Conservation (phyloP, 2,113 vertebrate genomes). For the Pseudopodoces humilis region DNA sequence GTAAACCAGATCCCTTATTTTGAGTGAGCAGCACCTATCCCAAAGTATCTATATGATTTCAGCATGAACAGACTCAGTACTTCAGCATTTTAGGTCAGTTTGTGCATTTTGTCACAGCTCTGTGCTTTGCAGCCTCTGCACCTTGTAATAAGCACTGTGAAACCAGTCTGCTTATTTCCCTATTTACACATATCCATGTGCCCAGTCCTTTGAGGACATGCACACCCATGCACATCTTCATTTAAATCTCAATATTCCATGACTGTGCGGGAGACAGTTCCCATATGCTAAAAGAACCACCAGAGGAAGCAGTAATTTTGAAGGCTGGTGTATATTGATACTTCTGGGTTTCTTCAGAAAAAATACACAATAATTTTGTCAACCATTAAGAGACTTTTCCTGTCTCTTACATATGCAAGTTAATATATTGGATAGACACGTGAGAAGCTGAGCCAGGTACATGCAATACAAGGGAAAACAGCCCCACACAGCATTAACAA, state of each 20-base stretch:
- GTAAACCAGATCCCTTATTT: not conserved
- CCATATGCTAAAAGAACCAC: not conserved
- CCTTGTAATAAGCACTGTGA: not conserved
- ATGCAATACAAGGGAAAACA: not conserved
- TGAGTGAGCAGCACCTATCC: not conserved
- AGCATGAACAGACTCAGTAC: not conserved
- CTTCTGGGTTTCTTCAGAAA: not conserved
- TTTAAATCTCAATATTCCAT: not conserved
- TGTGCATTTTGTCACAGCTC: not conserved
- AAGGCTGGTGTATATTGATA: not conserved
- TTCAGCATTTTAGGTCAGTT: not conserved
- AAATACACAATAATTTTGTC: not conserved
- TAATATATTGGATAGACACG: not conserved
- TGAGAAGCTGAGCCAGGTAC: not conserved
- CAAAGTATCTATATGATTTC: not conserved
- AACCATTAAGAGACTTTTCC: not conserved
- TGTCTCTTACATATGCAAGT: not conserved
- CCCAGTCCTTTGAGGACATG: not conserved
- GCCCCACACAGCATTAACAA: not conserved
- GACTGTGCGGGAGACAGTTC: not conserved
- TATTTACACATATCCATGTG: not conserved
- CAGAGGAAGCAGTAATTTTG: not conserved
- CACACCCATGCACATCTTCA: accelerated
- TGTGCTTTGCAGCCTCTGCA: not conserved
- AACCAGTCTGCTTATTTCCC: not conserved